Conservation (phyloP, 2,888 invertebrate species). For the Phortica okadai region DNA sequence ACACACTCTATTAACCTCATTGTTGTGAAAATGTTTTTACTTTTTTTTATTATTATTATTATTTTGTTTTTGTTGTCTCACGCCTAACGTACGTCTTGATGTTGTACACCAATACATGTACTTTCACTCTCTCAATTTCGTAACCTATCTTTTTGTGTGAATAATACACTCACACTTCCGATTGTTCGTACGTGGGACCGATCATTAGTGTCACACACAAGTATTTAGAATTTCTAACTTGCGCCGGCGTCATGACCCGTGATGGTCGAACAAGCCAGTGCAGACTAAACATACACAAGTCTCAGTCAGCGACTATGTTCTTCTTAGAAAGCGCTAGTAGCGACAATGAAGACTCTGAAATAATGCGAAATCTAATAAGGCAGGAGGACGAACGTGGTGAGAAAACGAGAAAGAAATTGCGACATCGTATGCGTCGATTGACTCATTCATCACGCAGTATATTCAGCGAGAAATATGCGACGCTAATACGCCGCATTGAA, state of each 20-base stretch:
- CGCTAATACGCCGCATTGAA: constrained; percentile 78
- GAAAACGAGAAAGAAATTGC: constrained; percentile 76
- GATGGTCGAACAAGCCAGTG: constrained; percentile 53
- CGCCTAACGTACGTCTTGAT: constrained; percentile 19
- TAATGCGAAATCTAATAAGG: constrained; percentile 76
- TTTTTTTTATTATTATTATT: constrained; percentile 34
- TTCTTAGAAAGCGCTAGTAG: constrained; percentile 60
- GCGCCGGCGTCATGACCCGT: constrained; percentile 69
- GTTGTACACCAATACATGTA: not conserved
- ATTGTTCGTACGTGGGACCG: constrained; percentile 29
- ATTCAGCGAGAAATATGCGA: constrained; percentile 80
- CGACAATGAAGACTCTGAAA: constrained; percentile 71
- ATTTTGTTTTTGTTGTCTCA: constrained; percentile 47
- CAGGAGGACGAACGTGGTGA: constrained; percentile 81
- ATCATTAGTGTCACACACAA: constrained; percentile 73
- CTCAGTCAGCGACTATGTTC: constrained; percentile 58
- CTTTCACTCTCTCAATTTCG: not conserved
- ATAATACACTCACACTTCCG: constrained; percentile 49
- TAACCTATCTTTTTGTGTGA: constrained; percentile 38
- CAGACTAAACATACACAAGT: constrained; percentile 58
- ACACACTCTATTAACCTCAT: constrained; percentile 18
- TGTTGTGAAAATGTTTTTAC: constrained; percentile 6
- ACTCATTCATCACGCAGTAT: constrained; percentile 80
- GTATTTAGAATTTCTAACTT: constrained; percentile 81
- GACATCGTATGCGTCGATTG: constrained; percentile 81